Percentiles rank a stretch among this genome's conserved stretches.
Conservation (phyloP, 2,113 vertebrate species). For the Progne subis region DNA sequence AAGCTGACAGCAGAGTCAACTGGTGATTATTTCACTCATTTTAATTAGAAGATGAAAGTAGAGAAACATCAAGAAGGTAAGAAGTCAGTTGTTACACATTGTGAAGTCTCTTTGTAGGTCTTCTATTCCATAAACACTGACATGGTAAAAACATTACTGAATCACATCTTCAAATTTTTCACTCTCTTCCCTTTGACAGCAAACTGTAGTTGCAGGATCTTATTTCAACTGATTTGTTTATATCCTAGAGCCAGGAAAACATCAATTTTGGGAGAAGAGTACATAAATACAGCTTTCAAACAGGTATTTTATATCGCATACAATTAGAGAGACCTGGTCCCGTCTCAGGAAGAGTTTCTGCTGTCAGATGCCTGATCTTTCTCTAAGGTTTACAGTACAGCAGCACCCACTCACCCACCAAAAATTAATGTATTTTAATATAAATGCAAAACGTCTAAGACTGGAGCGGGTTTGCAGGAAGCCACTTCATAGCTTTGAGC, state of each 20-base stretch:
- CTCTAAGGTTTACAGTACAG: neutral
- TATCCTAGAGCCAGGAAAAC: neutral
- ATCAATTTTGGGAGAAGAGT: neutral
- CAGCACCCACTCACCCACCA: neutral
- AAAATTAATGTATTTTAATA: neutral
- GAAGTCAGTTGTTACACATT: neutral
- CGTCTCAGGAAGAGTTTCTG: neutral
- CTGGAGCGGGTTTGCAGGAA: neutral
- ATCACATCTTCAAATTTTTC: neutral
- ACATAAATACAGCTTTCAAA: neutral
- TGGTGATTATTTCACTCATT: neutral
- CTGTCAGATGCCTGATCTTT: neutral
- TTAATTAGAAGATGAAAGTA: neutral
- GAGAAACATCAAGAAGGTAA: neutral
- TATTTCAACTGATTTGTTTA: neutral
- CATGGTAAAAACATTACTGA: neutral
- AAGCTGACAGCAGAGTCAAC: neutral
- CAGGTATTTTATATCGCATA: neutral
- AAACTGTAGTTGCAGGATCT: neutral
- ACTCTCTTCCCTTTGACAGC: neutral
- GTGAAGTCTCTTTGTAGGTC: neutral
- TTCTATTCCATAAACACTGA: neutral
- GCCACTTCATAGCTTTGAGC: neutral
- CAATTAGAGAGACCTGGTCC: neutral
- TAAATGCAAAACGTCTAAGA: neutral